phyloP scores from a whole-genome alignment of 1,140 invertebrate species.

The Heliothis subflexa region DNA sequence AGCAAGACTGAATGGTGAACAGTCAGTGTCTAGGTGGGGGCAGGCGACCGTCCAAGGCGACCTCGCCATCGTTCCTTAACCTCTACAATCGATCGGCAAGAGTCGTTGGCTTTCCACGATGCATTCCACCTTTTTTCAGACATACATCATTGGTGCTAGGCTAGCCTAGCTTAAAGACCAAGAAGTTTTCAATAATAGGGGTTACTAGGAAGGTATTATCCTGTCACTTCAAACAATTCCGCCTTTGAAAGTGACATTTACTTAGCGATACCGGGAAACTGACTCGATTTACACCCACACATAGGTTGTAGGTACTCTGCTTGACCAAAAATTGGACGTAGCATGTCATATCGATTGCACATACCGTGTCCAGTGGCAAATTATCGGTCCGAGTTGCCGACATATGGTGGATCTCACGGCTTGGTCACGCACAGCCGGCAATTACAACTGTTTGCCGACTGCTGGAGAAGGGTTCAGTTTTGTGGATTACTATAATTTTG shows the following conservation, averaged over 20 bases:
- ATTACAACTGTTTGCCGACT: constrained; percentile 31
- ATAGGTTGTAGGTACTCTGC: neutral
- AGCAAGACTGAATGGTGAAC: neutral
- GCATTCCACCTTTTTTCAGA: neutral
- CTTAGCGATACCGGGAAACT: too few species aligned
- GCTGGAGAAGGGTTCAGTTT: constrained; percentile 29
- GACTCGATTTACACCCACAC: too few species aligned
- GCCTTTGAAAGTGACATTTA: too few species aligned
- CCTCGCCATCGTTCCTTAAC: constrained; percentile 14
- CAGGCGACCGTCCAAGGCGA: neutral
- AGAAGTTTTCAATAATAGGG: too few species aligned
- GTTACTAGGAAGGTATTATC: too few species aligned
- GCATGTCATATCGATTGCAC: constrained; percentile 38
- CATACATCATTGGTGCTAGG: too few species aligned
- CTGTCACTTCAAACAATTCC: too few species aligned
- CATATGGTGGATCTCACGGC: constrained; percentile 27
- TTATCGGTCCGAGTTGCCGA: constrained; percentile 4
- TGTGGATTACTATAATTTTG: constrained; percentile 23
- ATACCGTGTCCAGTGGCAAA: constrained; percentile 33
- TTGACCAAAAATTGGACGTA: constrained; percentile 25
- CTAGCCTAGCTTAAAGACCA: too few species aligned
- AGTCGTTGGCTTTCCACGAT: neutral
- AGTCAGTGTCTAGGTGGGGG: neutral
- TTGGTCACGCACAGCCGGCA: constrained; percentile 34
- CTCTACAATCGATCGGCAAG: neutral